phyloP scores from a whole-genome alignment of 1,140 invertebrate species.

The Anastrepha ludens region DNA sequence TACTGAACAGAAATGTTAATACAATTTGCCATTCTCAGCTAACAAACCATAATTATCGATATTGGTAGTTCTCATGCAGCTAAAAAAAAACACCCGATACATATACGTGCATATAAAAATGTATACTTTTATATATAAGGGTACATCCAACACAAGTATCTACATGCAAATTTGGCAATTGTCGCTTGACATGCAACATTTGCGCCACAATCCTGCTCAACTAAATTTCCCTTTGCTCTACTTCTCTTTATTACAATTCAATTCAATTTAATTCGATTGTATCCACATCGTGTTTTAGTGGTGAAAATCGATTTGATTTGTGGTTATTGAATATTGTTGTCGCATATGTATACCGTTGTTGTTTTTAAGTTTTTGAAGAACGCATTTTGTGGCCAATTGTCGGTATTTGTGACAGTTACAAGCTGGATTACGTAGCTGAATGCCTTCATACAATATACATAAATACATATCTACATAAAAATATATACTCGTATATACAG shows the following conservation, averaged over 20 bases:
- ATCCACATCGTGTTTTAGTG: neutral
- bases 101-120: neutral
- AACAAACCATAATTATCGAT: too few relatives aligned
- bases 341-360: neutral
- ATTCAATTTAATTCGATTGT: conserved; percentile 12
- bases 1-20: too few relatives aligned
- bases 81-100: neutral
- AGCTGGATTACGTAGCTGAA: neutral
- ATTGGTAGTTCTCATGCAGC: too few relatives aligned
- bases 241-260: neutral
- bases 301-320: conserved; percentile 51
- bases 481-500: too few relatives aligned
- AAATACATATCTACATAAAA: too few relatives aligned
- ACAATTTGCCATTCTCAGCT: too few relatives aligned
- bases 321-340: neutral
- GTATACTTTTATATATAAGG: too few relatives aligned
- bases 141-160: too few relatives aligned
- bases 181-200: conserved; percentile 10
- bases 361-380: neutral
- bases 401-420: neutral
- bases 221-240: neutral
- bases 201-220: neutral
- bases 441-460: neutral
- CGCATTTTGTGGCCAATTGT: neutral
- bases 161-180: neutral